A percentile compares a stretch with the other conserved stretches of the same genome.
Evolutionary conservation across 1,140 invertebrate species (phyloP).

Genomic region (Patella vulgata): DNA sequence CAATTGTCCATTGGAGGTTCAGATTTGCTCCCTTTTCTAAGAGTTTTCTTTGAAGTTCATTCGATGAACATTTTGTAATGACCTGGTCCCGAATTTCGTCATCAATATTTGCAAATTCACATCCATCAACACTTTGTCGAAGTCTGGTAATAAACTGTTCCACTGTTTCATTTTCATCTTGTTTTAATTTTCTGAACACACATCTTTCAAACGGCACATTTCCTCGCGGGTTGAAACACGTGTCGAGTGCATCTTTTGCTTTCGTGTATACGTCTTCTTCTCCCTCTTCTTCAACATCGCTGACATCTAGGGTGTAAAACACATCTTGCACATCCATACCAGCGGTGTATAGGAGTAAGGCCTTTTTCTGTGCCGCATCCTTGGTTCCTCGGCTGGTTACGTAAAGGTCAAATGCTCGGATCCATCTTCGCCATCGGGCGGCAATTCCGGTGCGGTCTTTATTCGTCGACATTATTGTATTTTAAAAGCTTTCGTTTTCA

Average conservation of each 20-base stretch:
- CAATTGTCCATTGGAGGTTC: conserved; percentile 4
- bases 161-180: conserved; percentile 15
- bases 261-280: conserved; percentile 17
- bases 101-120: conserved; percentile 29
- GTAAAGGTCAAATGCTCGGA: conserved; percentile 26
- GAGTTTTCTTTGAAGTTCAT: conserved; percentile 12
- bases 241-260: conserved; percentile 8
- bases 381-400: conserved; percentile 18
- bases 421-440: conserved; percentile 29
- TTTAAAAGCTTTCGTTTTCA: too few species aligned
- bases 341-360: conserved; percentile 32
- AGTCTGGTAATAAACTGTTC: conserved; percentile 28
- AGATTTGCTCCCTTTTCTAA: conserved; percentile 11
- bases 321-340: conserved; percentile 35
- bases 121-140: conserved; percentile 15
- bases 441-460: conserved; percentile 6
- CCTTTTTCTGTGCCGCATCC: conserved; percentile 18
- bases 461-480: too few species aligned
- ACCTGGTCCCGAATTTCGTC: conserved; percentile 22
- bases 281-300: background rate
- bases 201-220: conserved; percentile 22
- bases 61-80: conserved; percentile 18
- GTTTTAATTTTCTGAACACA: conserved; percentile 15
- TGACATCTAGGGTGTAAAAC: conserved; percentile 25
- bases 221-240: conserved; percentile 20